Evolutionary conservation across 2,797 vertebrate genomes (phyloP).

Genomic region (Periparus ater): DNA sequence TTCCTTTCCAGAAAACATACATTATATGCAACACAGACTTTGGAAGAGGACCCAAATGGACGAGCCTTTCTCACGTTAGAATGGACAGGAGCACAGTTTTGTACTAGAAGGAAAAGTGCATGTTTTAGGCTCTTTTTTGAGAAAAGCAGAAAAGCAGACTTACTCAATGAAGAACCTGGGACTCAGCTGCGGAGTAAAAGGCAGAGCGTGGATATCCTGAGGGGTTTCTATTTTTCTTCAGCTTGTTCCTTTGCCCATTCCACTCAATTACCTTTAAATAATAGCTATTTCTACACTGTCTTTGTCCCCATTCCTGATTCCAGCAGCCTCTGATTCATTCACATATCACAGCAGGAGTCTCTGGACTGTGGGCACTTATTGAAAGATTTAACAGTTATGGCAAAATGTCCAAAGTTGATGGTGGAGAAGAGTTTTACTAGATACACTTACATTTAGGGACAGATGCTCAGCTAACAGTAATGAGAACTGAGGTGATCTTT

Average conservation of each 20-base stretch:
- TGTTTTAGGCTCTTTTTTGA: background rate
- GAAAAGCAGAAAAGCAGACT: background rate
- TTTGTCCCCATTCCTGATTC: conserved; percentile 21
- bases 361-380: background rate
- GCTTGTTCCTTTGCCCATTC: conserved; percentile 36
- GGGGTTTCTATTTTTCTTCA: conserved; percentile 6
- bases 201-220: background rate
- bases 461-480: background rate
- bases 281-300: conserved; percentile 6
- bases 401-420: background rate
- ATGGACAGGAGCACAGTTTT: background rate
- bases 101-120: background rate
- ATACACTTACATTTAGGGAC: background rate
- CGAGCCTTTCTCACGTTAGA: background rate
- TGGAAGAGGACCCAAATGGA: background rate
- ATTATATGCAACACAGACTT: background rate
- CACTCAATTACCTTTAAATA: conserved; percentile 51
- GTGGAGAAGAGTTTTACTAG: background rate
- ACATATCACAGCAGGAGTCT: background rate
- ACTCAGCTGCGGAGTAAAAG: background rate
- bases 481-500: background rate
- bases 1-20: background rate
- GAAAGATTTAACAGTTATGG: conserved; percentile 7
- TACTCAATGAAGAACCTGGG: background rate
- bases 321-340: conserved; percentile 16